Evolutionary conservation across 2,888 invertebrate genomes (phyloP), one percentile per base, ranked within the genome.

Genomic region (Terebella lapidaria): DNA sequence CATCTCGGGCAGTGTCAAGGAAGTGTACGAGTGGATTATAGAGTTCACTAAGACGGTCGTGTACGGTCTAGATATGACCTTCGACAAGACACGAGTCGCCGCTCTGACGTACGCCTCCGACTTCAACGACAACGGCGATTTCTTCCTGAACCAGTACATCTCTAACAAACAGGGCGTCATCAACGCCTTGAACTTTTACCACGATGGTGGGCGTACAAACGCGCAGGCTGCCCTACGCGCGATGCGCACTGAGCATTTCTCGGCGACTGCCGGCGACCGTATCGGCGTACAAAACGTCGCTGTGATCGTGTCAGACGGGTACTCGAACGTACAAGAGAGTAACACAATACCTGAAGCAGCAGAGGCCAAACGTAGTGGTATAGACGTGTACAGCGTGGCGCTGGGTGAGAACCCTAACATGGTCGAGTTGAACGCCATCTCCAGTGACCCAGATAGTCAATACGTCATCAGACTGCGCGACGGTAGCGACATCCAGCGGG

Each of bases 321-420:
- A 75, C 58, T 78, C 78, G 0, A 77, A 78, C 65, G 68, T 76
- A 29, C 67, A 75, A 57, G 69, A 71, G 54, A 60, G 66, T 24
- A 64, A 71, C 27, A 78, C 76, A 2, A 61, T 77, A 15, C 71
- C 72, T 1, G 73, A 76, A 61, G 78, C 76, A 2, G 27, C 58
- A 15, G 15, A 20, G 22, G 53, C 42, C 54, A 62, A 53, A 51
- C 27, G 46, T 0, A 20, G n/a, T 3, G 61, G 61, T 5, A 51
- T 59, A 18, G 46, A 45, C 15, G 58, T 67, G 54, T 67, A 67
- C 51, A 59, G 53, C 3, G 62, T 67, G n/a, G 63, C 61, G 2
- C 27, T 67, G 3, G 64, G 64, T 20, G 58, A 60, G 26, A 56
- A 60, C 22, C 51, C 61, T 28, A 57, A 67, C 58, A 49, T 59